phyloP scores from a whole-genome alignment of 1,140 invertebrate genomes.

The Drosophila mauritiana region DNA sequence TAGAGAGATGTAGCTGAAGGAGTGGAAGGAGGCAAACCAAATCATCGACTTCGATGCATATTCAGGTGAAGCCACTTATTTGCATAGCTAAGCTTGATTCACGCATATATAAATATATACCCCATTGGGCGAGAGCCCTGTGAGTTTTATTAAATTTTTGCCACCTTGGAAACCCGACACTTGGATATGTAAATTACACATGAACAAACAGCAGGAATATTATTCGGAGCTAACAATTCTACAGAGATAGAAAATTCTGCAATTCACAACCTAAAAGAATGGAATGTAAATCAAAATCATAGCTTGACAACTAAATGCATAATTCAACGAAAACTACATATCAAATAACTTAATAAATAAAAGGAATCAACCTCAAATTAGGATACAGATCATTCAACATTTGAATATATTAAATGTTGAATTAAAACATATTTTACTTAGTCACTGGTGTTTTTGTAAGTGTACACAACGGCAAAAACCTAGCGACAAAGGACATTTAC shows the following conservation, averaged over 20 bases:
- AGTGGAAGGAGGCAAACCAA: neutral
- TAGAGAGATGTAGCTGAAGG: conserved; percentile 16
- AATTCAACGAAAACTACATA: too few species aligned
- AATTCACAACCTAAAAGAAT: neutral
- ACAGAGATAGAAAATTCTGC: neutral
- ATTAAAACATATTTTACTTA: neutral
- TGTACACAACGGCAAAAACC: conserved; percentile 7
- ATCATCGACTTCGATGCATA: conserved; percentile 45
- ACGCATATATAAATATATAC: conserved; percentile 35
- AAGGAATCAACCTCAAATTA: too few species aligned
- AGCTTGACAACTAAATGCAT: neutral
- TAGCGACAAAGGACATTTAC: conserved; percentile 66
- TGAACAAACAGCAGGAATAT: conserved; percentile 51
- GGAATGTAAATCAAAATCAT: too few species aligned
- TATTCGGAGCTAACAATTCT: conserved; percentile 46
- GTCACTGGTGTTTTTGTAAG: neutral
- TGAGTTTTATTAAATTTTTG: conserved; percentile 75
- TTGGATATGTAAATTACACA: conserved; percentile 78
- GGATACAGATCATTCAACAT: too few species aligned
- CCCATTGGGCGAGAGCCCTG: conserved; percentile 18
- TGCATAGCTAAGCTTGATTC: conserved; percentile 29
- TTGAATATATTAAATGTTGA: neutral
- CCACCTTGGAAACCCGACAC: conserved; percentile 47
- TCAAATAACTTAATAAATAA: too few species aligned
- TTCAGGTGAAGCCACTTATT: conserved; percentile 47